These are phyloP conservation scores for Ptycholaimellus sp. DNA, from an alignment of 2,888 invertebrate genomes.

Conservation along the genomic window DNA sequence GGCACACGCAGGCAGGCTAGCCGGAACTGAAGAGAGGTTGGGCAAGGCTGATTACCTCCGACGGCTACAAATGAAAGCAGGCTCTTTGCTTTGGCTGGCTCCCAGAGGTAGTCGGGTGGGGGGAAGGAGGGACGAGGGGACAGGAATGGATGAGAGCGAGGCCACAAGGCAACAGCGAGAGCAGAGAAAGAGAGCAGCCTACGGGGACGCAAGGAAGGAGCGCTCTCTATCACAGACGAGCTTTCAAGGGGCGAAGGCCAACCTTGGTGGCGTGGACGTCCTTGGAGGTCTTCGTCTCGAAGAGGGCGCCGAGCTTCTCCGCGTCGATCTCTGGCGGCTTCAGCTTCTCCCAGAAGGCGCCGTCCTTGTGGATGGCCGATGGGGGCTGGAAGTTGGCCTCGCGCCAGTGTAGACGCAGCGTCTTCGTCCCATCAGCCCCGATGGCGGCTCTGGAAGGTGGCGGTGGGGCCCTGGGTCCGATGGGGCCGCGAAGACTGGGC, in stretches of 20 bases:
- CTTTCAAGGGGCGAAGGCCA: not conserved
- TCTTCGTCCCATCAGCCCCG: constrained; percentile 31
- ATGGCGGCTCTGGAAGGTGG: constrained; percentile 25
- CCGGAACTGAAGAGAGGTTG: too few relatives aligned
- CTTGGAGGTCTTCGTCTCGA: constrained; percentile 83
- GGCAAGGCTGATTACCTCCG: too few relatives aligned
- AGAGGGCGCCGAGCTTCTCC: constrained; percentile 74
- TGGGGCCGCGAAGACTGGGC: constrained; percentile 10
- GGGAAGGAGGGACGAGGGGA: too few relatives aligned
- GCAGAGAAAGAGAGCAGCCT: too few relatives aligned
- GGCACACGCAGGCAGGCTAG: too few relatives aligned
- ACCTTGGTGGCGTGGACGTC: constrained; percentile 29
- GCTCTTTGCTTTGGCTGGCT: too few relatives aligned
- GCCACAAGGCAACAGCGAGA: too few relatives aligned
- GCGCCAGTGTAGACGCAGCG: constrained; percentile 91
- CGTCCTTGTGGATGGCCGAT: constrained; percentile 15
- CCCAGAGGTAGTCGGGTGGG: too few relatives aligned
- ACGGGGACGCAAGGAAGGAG: too few relatives aligned
- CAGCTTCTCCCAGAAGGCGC: constrained; percentile 64
- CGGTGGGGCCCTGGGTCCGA: constrained; percentile 12
- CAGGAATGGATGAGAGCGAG: too few relatives aligned
- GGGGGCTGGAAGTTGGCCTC: constrained; percentile 36
- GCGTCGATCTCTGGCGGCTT: constrained; percentile 61
- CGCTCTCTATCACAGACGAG: too few relatives aligned
- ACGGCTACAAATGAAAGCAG: too few relatives aligned